Conservation (phyloP, 35 echinoderm and acorn worm genomes). For the Ophiothrix spiculata region DNA sequence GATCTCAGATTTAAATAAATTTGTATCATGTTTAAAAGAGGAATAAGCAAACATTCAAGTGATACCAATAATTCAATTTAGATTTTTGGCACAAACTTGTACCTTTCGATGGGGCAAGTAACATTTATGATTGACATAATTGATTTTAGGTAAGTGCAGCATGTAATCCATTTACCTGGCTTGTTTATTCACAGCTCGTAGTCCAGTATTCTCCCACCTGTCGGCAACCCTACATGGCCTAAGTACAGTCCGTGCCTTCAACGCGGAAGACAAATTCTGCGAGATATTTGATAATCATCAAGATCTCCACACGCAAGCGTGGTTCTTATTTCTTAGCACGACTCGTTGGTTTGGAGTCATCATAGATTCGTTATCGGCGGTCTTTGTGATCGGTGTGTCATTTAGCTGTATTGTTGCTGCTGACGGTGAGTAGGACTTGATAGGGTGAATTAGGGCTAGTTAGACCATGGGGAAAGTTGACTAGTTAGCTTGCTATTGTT, state of each 20-base stretch:
- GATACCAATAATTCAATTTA: no score
- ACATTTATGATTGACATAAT: no score
- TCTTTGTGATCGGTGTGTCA: slow-evolving; percentile 63
- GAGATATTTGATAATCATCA: slow-evolving; percentile 62
- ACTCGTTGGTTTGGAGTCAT: slow-evolving; percentile 84
- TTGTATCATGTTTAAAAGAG: no score
- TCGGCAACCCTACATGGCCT: slow-evolving; percentile 86
- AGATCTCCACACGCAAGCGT: slow-evolving; percentile 72
- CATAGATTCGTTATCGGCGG: slow-evolving; percentile 53
- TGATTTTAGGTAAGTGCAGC: no score
- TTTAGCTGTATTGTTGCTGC: slow-evolving; percentile 59
- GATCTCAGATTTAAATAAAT: no score
- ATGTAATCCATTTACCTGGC: no score
- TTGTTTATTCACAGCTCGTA: slow-evolving; percentile 87
- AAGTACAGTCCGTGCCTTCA: slow-evolving; percentile 77
- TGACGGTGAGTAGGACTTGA: slow-evolving; percentile 51
- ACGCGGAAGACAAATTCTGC: slow-evolving; percentile 66
- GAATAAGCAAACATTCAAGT: no score
- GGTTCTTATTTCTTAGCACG: slow-evolving; percentile 73
- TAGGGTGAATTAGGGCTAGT: no score
- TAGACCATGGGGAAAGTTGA: neutral
- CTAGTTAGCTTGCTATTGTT: neutral
- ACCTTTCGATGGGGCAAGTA: no score
- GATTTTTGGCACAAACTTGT: no score
- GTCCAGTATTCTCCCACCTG: slow-evolving; percentile 93